Evolutionary conservation across 2,797 vertebrate species (phyloP).

Genomic region (Acomys russatus): DNA sequence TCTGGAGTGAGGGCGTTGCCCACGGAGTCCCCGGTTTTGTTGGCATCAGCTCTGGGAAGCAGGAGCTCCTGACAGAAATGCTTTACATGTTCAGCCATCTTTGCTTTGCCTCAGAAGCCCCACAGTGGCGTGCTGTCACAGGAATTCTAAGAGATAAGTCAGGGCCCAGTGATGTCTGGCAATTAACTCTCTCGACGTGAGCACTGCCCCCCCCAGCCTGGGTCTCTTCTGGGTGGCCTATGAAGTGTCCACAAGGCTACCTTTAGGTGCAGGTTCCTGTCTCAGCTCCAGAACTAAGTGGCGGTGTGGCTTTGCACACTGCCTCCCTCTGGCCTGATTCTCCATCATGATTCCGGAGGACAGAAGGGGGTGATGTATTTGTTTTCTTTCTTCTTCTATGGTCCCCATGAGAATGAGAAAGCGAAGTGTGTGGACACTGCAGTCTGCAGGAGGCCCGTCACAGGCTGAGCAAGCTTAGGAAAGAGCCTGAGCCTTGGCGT

Average conservation of each 20-base stretch:
- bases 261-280: too few relatives aligned
- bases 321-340: not conserved
- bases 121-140: too few relatives aligned
- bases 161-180: not conserved
- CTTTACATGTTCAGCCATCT: not conserved
- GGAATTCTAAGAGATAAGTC: not conserved
- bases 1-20: not conserved
- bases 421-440: not conserved
- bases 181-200: not conserved
- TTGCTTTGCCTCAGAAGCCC: not conserved
- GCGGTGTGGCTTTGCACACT: not conserved
- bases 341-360: not conserved
- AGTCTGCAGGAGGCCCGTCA: not conserved
- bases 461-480: not conserved
- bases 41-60: not conserved
- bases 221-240: not conserved
- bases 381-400: not conserved
- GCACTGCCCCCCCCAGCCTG: not conserved
- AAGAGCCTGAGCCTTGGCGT: not conserved
- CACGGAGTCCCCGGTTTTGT: fast-evolving
- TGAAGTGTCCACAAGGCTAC: not conserved
- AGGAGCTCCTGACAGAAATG: not conserved
- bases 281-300: too few relatives aligned
- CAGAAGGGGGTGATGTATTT: fast-evolving
- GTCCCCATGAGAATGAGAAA: not conserved